These are phyloP conservation scores for Criorhina ranunculi DNA, from an alignment of 2,888 invertebrate species.

Conservation along the genomic window DNA sequence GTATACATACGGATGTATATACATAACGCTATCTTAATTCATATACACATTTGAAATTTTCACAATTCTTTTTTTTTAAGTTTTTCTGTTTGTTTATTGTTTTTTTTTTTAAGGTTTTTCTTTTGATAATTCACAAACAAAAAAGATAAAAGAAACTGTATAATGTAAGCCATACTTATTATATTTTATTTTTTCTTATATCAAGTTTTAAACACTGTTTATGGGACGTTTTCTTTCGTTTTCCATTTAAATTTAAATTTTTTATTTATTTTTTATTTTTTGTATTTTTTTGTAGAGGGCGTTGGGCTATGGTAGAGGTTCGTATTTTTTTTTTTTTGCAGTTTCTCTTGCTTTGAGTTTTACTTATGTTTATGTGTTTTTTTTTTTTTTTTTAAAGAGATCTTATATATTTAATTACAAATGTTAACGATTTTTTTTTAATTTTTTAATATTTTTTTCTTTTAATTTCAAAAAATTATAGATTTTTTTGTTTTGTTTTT, in stretches of 20 bases:
- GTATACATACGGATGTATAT: conserved; percentile 27
- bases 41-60: conserved; percentile 8
- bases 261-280: conserved; percentile 10
- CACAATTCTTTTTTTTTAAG: conserved; percentile 22
- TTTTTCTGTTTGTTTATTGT: conserved; percentile 22
- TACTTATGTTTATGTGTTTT: conserved; percentile 38
- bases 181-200: conserved; percentile 37
- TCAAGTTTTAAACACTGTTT: conserved; percentile 65
- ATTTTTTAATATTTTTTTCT: conserved; percentile 26
- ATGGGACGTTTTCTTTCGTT: conserved; percentile 63
- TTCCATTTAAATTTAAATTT: conserved; percentile 25
- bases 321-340: too few relatives aligned
- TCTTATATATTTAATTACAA: conserved; percentile 73
- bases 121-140: conserved; percentile 44
- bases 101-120: neutral
- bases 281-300: conserved; percentile 56
- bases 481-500: conserved; percentile 24
- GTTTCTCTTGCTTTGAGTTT: conserved; percentile 51
- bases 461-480: conserved; percentile 49
- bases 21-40: conserved; percentile 19
- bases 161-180: conserved; percentile 46
- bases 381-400: conserved; percentile 48
- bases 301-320: conserved; percentile 73
- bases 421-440: conserved; percentile 62
- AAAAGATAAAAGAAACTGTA: conserved; percentile 53